Evolutionary conservation across 1,140 invertebrate species (phyloP), one percentile per base, ranked within the genome.

Genomic region (Leptopilina clavipes): DNA sequence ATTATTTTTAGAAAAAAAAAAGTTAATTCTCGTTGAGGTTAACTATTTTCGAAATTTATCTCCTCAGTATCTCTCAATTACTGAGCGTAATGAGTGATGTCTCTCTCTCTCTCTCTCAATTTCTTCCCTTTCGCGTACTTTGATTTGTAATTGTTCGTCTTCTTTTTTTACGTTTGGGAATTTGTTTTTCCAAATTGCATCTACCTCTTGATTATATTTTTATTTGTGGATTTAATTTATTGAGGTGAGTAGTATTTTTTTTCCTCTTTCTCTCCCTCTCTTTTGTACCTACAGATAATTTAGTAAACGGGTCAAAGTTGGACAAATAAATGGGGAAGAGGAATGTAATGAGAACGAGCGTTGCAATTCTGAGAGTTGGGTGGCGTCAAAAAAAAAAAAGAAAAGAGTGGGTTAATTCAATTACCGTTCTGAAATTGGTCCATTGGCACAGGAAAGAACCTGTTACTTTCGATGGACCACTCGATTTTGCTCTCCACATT

Each of bases 391-490:
- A 48, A 48, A 48, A 48, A 48, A 48, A 12, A 48, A 31, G 5
- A 31, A 31, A 31, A 31, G 25, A 31, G 45, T 5, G 48, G n/a
- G n/a, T 52, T 52, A 52, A 52, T 52, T 52, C 48, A 52, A 52
- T 52, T 52, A 52, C 48, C 48, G 48, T 12, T 52, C 48, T 52
- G 48, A 52, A 52, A 52, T 52, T 52, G 48, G 48, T 52, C 48
- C 48, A 52, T 52, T 17, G 48, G 48, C n/a, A 17, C n/a, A 52
- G 14, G 48, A 52, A 52, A 52, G 48, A 52, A 52, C 48, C 48
- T 52, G 48, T 52, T 52, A 52, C 48, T 52, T 52, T 52, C 48
- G 48, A 52, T 52, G 48, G n/a, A 52, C 48, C 48, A 52, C 48
- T 52, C 48, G n/a, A 52, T 52, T 52, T n/a, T 17, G 14, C 48